These are phyloP conservation scores for Pandemis heparana DNA, from an alignment of 2,888 invertebrate species.

Conservation along the genomic window DNA sequence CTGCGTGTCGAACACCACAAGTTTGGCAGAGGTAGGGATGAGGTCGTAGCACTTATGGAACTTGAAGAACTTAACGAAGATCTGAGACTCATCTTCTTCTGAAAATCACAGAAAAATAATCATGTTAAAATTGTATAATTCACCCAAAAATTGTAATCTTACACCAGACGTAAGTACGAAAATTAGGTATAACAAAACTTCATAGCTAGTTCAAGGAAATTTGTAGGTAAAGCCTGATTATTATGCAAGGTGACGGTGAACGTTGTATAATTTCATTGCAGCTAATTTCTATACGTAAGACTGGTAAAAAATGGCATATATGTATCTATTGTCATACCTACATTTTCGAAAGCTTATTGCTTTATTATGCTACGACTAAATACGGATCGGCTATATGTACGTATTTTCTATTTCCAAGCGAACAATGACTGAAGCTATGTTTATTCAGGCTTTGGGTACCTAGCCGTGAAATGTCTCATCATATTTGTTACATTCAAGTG, in stretches of 20 bases:
- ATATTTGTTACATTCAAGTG: background rate
- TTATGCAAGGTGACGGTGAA: too few species aligned
- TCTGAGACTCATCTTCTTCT: conserved; percentile 99
- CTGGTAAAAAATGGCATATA: too few species aligned
- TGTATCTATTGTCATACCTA: too few species aligned
- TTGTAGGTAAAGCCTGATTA: background rate
- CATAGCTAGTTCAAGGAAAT: background rate
- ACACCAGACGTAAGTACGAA: background rate
- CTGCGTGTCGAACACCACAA: conserved; percentile 99
- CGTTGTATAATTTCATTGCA: too few species aligned
- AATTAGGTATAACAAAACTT: background rate
- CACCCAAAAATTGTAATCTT: background rate
- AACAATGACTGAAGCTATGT: background rate
- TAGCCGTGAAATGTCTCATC: conserved; percentile 2
- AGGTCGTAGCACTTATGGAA: conserved; percentile 99
- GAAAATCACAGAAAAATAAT: conserved; percentile 66
- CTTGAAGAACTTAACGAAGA: conserved; percentile 99
- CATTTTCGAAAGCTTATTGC: too few species aligned
- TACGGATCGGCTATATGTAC: too few species aligned
- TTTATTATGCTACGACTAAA: too few species aligned
- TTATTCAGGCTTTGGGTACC: background rate
- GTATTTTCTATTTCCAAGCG: background rate
- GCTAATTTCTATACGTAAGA: too few species aligned
- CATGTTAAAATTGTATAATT: background rate
- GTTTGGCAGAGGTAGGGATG: conserved; percentile 99